Percentiles rank a stretch among this genome's conserved stretches.
These are phyloP conservation scores for Heliothis subflexa DNA, from an alignment of 1,140 invertebrate species.

Conservation along the genomic window DNA sequence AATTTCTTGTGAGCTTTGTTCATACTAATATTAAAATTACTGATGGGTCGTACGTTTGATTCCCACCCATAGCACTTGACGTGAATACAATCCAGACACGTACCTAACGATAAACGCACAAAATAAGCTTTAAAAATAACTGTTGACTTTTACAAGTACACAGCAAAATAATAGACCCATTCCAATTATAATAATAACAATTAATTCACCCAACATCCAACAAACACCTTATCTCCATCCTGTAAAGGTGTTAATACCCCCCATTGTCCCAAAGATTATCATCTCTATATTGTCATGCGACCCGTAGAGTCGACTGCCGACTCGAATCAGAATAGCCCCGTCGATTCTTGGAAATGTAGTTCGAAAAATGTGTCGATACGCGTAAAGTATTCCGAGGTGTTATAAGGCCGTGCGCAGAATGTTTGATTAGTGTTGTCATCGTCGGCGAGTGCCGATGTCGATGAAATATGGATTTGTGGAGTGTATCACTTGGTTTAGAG, in stretches of 20 bases:
- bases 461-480: constrained; percentile 22
- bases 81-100: no score
- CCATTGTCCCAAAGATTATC: constrained; percentile 59
- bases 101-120: no score
- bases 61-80: no score
- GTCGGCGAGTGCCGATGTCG: background rate
- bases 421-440: constrained; percentile 43
- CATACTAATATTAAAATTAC: no score
- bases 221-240: constrained; percentile 32
- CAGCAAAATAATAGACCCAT: background rate
- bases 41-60: no score
- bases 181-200: constrained; percentile 23
- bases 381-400: constrained; percentile 63
- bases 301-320: constrained; percentile 52
- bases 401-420: constrained; percentile 51
- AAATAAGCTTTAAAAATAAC: no score
- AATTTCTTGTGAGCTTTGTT: no score
- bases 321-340: constrained; percentile 63
- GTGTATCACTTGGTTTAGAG: constrained; percentile 15
- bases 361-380: constrained; percentile 67
- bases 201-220: constrained; percentile 22
- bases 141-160: no score
- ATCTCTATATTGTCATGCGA: constrained; percentile 68
- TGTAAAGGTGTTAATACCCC: constrained; percentile 62
- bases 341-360: constrained; percentile 66